A percentile compares a stretch with the other conserved stretches of the same genome.
Evolutionary conservation across 2,888 invertebrate species (phyloP).

Genomic region (Dilophus febrilis): DNA sequence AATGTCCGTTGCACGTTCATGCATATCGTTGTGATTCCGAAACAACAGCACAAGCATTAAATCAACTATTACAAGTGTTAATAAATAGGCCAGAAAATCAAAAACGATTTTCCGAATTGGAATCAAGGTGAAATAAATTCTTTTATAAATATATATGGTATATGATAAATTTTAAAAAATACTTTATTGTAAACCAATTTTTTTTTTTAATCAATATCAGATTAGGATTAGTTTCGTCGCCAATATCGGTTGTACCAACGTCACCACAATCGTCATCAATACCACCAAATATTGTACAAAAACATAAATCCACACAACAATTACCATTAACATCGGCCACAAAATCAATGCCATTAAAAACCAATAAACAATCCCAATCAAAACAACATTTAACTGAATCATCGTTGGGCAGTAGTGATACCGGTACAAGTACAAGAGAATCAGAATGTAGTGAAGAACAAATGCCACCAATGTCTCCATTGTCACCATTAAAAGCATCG

Average conservation of each 20-base stretch:
- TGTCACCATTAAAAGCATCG: constrained; percentile 33
- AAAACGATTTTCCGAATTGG: constrained; percentile 69
- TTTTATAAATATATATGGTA: constrained; percentile 17
- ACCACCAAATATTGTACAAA: background rate
- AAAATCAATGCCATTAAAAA: background rate
- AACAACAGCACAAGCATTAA: constrained; percentile 77
- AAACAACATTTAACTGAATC: constrained; percentile 38
- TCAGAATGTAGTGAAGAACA: constrained; percentile 54
- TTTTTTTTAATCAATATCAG: constrained; percentile 3
- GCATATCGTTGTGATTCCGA: constrained; percentile 88
- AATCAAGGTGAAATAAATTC: constrained; percentile 36
- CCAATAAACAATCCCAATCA: constrained; percentile 6
- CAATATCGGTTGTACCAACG: background rate
- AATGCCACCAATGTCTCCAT: constrained; percentile 24
- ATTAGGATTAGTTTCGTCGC: constrained; percentile 5
- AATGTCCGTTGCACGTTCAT: constrained; percentile 89
- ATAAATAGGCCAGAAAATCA: constrained; percentile 71
- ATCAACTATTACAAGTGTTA: constrained; percentile 66
- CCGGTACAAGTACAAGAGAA: constrained; percentile 48
- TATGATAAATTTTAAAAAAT: background rate
- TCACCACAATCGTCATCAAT: constrained; percentile 1
- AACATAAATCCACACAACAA: background rate
- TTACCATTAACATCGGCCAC: background rate
- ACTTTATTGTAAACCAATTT: background rate
- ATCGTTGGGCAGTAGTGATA: constrained; percentile 58